phyloP scores from a whole-genome alignment of 2,113 vertebrate species.

The Thalassarche chlororhynchos region DNA sequence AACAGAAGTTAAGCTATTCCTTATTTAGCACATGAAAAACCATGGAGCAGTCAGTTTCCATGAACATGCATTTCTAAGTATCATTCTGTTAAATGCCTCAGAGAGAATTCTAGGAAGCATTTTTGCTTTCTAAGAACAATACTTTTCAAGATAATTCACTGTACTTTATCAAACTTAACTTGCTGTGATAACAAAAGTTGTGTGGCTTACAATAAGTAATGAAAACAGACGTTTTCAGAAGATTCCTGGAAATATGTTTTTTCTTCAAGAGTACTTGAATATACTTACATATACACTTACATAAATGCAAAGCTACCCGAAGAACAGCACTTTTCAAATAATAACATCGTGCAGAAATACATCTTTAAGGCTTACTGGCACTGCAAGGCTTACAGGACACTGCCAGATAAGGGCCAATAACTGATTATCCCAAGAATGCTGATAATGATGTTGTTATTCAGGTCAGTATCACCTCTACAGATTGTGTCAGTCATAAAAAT shows the following conservation, averaged over 20 bases:
- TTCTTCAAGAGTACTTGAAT: background rate
- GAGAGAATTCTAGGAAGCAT: constrained; percentile 63
- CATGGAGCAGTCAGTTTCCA: background rate
- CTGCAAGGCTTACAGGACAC: background rate
- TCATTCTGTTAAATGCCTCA: background rate
- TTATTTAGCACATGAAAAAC: background rate
- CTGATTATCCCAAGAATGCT: background rate
- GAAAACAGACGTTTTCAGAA: background rate
- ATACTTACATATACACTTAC: background rate
- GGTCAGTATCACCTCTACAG: background rate
- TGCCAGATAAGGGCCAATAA: background rate
- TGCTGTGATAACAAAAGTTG: background rate
- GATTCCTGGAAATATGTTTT: constrained; percentile 3
- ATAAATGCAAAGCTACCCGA: background rate
- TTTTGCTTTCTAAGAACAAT: constrained; percentile 68
- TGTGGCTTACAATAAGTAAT: background rate
- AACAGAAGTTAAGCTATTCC: background rate
- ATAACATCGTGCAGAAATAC: background rate
- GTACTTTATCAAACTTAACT: background rate
- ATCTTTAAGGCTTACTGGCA: background rate
- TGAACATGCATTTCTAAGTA: background rate
- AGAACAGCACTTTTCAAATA: background rate
- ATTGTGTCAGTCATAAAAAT: background rate
- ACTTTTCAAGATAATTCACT: constrained; percentile 7
- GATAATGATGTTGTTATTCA: background rate